phyloP scores from a whole-genome alignment of 2,113 vertebrate species.

The Engystomops pustulosus region DNA sequence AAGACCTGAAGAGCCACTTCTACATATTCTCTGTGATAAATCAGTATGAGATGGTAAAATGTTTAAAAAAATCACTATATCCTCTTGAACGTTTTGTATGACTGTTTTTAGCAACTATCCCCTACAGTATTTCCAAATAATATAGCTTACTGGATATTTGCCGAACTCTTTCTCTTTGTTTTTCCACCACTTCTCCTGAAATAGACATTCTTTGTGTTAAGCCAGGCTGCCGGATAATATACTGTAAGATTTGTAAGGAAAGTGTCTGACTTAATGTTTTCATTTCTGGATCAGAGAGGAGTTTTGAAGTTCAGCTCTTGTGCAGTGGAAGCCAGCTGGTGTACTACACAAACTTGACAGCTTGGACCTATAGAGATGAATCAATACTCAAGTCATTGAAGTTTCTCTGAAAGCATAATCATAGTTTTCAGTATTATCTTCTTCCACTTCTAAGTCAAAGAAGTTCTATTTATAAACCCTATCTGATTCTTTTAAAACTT shows the following conservation, averaged over 20 bases:
- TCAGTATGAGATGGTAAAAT: too few relatives aligned
- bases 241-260: background rate
- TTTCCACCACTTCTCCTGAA: background rate
- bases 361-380: conserved; percentile 51
- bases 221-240: background rate
- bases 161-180: background rate
- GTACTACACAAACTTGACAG: conserved; percentile 52
- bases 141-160: background rate
- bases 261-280: conserved; percentile 36
- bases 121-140: background rate
- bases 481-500: conserved; percentile 31
- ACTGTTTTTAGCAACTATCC: too few relatives aligned
- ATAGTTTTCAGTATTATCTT: conserved; percentile 35
- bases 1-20: too few relatives aligned
- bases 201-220: background rate
- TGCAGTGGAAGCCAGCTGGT: conserved; percentile 45
- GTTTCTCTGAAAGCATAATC: conserved; percentile 52
- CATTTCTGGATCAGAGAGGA: conserved; percentile 27
- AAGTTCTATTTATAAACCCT: conserved; percentile 41
- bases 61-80: too few relatives aligned
- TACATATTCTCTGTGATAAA: too few relatives aligned
- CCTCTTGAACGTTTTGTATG: too few relatives aligned
- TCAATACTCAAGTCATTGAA: conserved; percentile 50
- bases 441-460: conserved; percentile 39
- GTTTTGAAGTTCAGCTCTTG: conserved; percentile 50